Conservation (phyloP, 2,888 invertebrate species). For the Eulithis prunata region DNA sequence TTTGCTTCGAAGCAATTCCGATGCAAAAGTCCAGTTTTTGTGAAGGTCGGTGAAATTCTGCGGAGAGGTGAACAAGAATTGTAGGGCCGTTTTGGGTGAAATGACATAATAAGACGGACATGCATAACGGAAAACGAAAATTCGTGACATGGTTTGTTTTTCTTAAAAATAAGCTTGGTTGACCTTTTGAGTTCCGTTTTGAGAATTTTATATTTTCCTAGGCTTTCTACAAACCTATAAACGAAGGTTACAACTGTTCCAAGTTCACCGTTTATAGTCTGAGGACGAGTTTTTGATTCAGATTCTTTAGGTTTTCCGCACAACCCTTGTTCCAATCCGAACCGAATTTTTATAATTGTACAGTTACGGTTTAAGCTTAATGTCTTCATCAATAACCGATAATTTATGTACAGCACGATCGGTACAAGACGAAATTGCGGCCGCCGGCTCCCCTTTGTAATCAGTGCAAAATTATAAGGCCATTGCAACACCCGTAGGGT, state of each 20-base stretch:
- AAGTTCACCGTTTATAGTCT: too few relatives aligned
- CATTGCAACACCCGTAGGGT: slow-evolving; percentile 76
- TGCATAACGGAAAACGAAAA: neutral
- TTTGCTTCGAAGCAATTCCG: slow-evolving; percentile 30
- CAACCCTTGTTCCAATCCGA: slow-evolving; percentile 43
- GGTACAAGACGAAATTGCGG: slow-evolving; percentile 84
- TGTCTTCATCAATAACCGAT: slow-evolving; percentile 85
- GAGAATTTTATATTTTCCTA: neutral
- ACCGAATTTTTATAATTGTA: slow-evolving; percentile 62
- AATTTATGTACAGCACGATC: slow-evolving; percentile 83
- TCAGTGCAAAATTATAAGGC: slow-evolving; percentile 83
- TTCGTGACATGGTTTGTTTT: neutral
- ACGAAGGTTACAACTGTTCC: too few relatives aligned
- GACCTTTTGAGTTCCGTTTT: neutral
- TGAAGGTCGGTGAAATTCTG: slow-evolving; percentile 24
- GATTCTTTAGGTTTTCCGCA: too few relatives aligned
- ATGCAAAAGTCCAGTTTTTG: slow-evolving; percentile 30
- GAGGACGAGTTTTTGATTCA: too few relatives aligned
- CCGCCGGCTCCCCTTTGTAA: slow-evolving; percentile 86
- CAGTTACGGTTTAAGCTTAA: slow-evolving; percentile 73
- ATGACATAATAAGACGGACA: slow-evolving; percentile 7
- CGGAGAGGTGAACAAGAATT: slow-evolving; percentile 14
- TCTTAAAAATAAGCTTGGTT: neutral
- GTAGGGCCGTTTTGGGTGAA: slow-evolving; percentile 9
- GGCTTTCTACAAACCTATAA: too few relatives aligned